Conservation (phyloP, 2,888 invertebrate species). For the Timandra comae region DNA sequence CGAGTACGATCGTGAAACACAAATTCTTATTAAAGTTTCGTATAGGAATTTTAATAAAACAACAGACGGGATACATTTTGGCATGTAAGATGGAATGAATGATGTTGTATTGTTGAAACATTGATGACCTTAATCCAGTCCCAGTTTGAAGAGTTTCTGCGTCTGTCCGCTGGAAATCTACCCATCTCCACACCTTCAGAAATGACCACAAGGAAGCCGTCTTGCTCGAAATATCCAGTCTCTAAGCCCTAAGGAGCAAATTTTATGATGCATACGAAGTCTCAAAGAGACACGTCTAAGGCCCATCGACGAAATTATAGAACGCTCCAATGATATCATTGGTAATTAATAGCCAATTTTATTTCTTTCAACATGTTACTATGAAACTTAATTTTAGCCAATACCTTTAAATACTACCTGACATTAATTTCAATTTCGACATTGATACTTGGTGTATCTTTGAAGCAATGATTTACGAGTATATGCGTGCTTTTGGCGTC, state of each 20-base stretch:
- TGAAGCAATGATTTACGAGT: no score
- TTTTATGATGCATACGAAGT: conserved; percentile 54
- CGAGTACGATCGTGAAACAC: no score
- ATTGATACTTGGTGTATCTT: not conserved
- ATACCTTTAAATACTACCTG: not conserved
- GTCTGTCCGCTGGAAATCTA: conserved; percentile 78
- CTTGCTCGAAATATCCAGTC: conserved; percentile 79
- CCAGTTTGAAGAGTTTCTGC: conserved; percentile 80
- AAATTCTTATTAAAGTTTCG: no score
- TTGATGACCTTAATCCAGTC: conserved; percentile 82
- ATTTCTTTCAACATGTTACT: not conserved
- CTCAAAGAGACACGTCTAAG: conserved; percentile 18
- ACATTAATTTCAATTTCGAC: not conserved
- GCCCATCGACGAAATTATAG: not conserved
- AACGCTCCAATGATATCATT: not conserved
- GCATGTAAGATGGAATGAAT: conserved; percentile 63
- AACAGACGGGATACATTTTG: conserved; percentile 24
- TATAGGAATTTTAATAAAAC: no score
- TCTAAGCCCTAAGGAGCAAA: conserved; percentile 72
- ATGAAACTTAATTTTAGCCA: not conserved
- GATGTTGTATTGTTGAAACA: conserved; percentile 47
- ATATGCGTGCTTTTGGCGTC: no score
- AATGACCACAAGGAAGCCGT: conserved; percentile 76
- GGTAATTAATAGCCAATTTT: not conserved
- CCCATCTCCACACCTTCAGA: conserved; percentile 79